Evolutionary conservation across 1,140 invertebrate genomes (phyloP), one percentile per base, ranked within the genome.

Genomic region (Phthorimaea operculella): DNA sequence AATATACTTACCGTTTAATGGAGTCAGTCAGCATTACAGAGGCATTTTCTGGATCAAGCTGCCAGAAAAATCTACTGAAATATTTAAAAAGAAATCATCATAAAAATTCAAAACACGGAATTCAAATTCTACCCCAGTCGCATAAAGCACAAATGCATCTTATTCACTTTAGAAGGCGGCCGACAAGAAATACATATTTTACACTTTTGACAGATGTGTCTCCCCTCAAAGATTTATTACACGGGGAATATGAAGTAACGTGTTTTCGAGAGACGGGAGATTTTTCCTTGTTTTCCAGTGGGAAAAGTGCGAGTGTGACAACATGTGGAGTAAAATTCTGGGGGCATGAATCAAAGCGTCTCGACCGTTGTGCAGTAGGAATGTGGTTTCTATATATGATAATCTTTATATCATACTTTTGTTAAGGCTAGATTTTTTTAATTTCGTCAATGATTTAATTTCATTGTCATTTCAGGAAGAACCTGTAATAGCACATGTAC

Each of bases 181-280:
- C 70, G 79, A 81, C 71, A 71, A 79, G 78, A 76, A 79, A 84
- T 79, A 77, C 76, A 81, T 84, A 81, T 82, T 84, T 82, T 77
- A 82, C 70, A 78, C 68, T 84, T 82, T 77, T 84, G 79, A 84
- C 79, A 82, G 73, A 77, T 78, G 70, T 69, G 77, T 82, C 81
- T 67, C 68, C 66, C 72, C 73, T 66, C 66, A 52, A 61, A 76
- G 75, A 82, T 84, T 84, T 84, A 84, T 84, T 72, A 68, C 67
- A 49, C 62, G 59, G 57, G 60, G 67, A 76, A 81, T 81, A 79
- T 81, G 72, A 77, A 82, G 79, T 75, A 74, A 66, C 75, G 63
- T 74, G 59, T 70, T 64, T 63, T 64, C 60, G 48, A 55, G 63
- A 64, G 64, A 61, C 52, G 64, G 64, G 57, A 72, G 62, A 75